Base-by-base conservation (phyloP, 2,888 invertebrate species). In the Meteorus colon region DNA sequence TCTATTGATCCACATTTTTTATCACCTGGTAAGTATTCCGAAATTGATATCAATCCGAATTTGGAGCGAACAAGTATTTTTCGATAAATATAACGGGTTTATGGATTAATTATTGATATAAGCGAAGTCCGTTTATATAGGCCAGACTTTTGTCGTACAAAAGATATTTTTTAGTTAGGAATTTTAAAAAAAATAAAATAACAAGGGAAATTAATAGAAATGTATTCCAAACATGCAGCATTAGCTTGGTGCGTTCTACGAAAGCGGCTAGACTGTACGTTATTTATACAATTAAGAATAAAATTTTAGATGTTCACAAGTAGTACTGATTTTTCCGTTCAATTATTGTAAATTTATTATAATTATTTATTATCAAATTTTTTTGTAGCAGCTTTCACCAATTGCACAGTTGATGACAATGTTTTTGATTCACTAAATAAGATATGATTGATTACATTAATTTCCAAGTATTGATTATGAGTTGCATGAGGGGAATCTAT, bases 201-300 rank as follows among this genome's bases (percentile, higher is more conserved):
- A 55, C 31, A 19, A 6, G 24, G 27, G 45, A 69, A 34, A 70
- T 34, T 77, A 76, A 76, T 76, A 16, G 5, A 62, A 74, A 75
- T 79, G 73, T 73, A 76, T 77, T 76, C 78, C 69, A 78, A 78
- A 85, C 84, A 90, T 90, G 93, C 94, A 96, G 97, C 96, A 82
- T 92, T 97, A 91, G 96, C 97, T 89, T 97, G 97, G 97, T 96
- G 96, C 92, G 95, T 96, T 83, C 94, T 97, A 90, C 94, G 96
- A 90, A 96, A 96, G 90, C 93, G 96, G 87, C 94, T 96, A 90
- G 96, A 97, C 91, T 95, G 97, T 97, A 95, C 92, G 96, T 95
- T 63, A 76, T 63, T 76, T 72, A 73, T 78, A 59, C 48, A 74
- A 78, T 71, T 76, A 37, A 75, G 59, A 63, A 66, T 65, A 73